phyloP scores from a whole-genome alignment of 2,888 invertebrate genomes.

The Tachina lurida region DNA sequence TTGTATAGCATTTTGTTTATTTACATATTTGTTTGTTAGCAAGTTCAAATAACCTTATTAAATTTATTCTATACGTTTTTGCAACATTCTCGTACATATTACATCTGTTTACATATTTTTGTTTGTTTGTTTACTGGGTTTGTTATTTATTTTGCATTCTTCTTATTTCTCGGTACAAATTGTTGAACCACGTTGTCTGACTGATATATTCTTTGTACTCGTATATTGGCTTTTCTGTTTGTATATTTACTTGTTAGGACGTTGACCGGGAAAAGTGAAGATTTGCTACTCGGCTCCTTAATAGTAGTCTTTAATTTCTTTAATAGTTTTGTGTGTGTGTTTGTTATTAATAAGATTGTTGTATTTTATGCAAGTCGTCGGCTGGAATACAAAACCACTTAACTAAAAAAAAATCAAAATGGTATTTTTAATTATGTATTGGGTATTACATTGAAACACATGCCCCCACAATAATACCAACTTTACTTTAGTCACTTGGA shows the following conservation, averaged over 20 bases:
- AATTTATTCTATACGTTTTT: constrained; percentile 3
- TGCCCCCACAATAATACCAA: no score
- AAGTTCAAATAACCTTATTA: constrained; percentile 32
- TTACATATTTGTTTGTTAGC: constrained; percentile 2
- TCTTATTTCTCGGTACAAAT: constrained; percentile 23
- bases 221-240: constrained; percentile 19
- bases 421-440: no score
- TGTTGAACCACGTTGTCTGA: constrained; percentile 40
- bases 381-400: no score
- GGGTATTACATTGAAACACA: no score
- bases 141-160: constrained; percentile 36
- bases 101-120: constrained; percentile 45
- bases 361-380: not conserved
- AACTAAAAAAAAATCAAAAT: no score
- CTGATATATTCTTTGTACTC: constrained; percentile 32
- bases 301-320: not conserved
- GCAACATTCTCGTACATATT: constrained; percentile 8
- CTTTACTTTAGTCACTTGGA: no score
- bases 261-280: constrained; percentile 50
- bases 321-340: not conserved
- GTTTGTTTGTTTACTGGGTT: constrained; percentile 44
- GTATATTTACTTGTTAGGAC: constrained; percentile 44
- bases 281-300: constrained; percentile 21
- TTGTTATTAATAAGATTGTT: not conserved
- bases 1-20: not conserved